Evolutionary conservation across 1,140 invertebrate genomes (phyloP).

Genomic region (Meteorus sp.): DNA sequence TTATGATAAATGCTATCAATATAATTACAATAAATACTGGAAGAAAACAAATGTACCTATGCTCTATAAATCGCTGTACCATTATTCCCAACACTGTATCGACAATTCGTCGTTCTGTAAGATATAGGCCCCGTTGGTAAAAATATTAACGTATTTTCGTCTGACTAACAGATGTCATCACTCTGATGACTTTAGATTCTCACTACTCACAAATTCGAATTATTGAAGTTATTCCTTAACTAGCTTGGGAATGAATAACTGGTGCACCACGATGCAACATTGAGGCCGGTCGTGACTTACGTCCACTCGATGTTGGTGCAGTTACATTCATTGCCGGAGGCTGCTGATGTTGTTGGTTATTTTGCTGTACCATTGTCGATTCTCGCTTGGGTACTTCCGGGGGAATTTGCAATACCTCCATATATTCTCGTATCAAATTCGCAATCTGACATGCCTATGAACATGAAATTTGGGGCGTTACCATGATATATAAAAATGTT

Average conservation of each 20-base stretch:
- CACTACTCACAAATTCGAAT: not conserved
- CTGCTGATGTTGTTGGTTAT: slow-evolving; percentile 46
- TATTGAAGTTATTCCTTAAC: slow-evolving; percentile 43
- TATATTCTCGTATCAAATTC: slow-evolving; percentile 90
- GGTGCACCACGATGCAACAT: slow-evolving; percentile 62
- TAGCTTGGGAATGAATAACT: slow-evolving; percentile 60
- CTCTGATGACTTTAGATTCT: slow-evolving; percentile 13
- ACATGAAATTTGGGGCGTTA: too few relatives aligned
- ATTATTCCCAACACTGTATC: slow-evolving; percentile 10
- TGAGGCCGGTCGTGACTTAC: slow-evolving; percentile 58
- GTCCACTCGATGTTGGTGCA: slow-evolving; percentile 36
- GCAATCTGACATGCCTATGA: slow-evolving; percentile 93
- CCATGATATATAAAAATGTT: too few relatives aligned
- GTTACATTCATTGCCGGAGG: slow-evolving; percentile 36
- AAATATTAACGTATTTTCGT: slow-evolving; percentile 18
- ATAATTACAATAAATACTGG: slow-evolving; percentile 51
- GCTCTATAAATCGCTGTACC: slow-evolving; percentile 35
- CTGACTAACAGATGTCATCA: slow-evolving; percentile 12
- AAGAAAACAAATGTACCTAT: slow-evolving; percentile 48
- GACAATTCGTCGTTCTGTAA: slow-evolving; percentile 19
- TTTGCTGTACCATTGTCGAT: slow-evolving; percentile 46
- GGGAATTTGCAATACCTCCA: slow-evolving; percentile 70
- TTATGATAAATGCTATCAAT: slow-evolving; percentile 27
- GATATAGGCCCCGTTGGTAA: slow-evolving; percentile 31
- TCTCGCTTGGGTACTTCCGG: slow-evolving; percentile 51